These are phyloP conservation scores for Phataginus tetradactyla DNA, from an alignment of 2,797 vertebrate species.

Conservation along the genomic window DNA sequence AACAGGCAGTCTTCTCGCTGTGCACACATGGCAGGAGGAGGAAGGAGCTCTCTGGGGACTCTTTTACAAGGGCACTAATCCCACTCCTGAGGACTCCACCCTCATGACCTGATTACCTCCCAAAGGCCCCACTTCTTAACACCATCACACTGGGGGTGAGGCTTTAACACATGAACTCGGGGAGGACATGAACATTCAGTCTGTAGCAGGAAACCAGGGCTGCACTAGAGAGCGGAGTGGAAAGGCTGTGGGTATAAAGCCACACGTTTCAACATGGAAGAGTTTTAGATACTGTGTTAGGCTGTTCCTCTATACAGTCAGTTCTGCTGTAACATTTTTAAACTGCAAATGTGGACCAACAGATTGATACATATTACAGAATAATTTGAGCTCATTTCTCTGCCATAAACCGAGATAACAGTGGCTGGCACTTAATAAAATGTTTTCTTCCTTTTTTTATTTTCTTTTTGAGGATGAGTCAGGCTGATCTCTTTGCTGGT, in stretches of 20 bases:
- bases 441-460: neutral
- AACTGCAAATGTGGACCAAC: neutral
- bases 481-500: neutral
- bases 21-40: neutral
- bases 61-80: neutral
- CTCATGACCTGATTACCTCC: neutral
- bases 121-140: neutral
- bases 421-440: neutral
- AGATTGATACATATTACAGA: rapidly evolving
- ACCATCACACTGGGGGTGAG: neutral
- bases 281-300: too few species aligned
- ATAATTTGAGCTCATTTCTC: neutral
- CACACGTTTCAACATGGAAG: rapidly evolving
- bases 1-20: neutral
- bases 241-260: neutral
- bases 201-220: rapidly evolving
- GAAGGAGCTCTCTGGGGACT: neutral
- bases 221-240: rapidly evolving
- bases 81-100: neutral
- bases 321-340: neutral
- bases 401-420: neutral
- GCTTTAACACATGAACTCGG: neutral
- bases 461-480: neutral
- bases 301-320: neutral
- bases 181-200: neutral